Evolutionary conservation across 92 coral and sea anemone genomes (phyloP).

Genomic region (Zoanthus solanderi): DNA sequence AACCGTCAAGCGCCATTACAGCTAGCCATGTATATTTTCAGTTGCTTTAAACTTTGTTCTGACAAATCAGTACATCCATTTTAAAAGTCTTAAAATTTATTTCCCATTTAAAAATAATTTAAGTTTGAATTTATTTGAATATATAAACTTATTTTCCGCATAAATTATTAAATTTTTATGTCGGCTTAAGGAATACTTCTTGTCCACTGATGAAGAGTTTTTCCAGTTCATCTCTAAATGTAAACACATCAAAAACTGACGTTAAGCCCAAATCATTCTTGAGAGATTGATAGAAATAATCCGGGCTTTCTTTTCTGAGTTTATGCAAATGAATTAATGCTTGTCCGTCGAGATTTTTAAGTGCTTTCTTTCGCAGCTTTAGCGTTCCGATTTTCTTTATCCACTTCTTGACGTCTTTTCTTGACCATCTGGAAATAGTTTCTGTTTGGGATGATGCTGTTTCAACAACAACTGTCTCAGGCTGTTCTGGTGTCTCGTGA

Average conservation of each 20-base stretch:
- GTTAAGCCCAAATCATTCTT: constrained; percentile 60
- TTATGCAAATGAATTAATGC: constrained; percentile 50
- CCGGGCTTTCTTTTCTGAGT: constrained; percentile 67
- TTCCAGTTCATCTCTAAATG: constrained; percentile 64
- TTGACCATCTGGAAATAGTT: constrained; percentile 51
- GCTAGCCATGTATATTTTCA: too few species aligned
- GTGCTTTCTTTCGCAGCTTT: constrained; percentile 55
- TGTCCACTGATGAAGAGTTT: constrained; percentile 29
- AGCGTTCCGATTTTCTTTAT: constrained; percentile 58
- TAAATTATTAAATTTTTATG: not conserved
- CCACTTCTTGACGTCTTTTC: constrained; percentile 56
- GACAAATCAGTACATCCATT: too few species aligned
- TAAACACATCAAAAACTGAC: constrained; percentile 60
- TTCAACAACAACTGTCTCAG: not conserved
- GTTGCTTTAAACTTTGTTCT: too few species aligned
- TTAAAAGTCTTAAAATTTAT: too few species aligned
- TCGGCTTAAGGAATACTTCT: not conserved
- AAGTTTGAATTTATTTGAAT: not conserved
- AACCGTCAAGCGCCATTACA: too few species aligned
- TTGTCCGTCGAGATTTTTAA: constrained; percentile 58
- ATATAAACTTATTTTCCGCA: not conserved
- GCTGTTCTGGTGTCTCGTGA: not conserved
- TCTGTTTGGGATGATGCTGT: not conserved
- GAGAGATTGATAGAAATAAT: constrained; percentile 62
- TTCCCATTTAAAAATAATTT: too few species aligned